These are phyloP conservation scores for Balaeniceps rex DNA, from an alignment of 2,113 vertebrate genomes.

Conservation along the genomic window DNA sequence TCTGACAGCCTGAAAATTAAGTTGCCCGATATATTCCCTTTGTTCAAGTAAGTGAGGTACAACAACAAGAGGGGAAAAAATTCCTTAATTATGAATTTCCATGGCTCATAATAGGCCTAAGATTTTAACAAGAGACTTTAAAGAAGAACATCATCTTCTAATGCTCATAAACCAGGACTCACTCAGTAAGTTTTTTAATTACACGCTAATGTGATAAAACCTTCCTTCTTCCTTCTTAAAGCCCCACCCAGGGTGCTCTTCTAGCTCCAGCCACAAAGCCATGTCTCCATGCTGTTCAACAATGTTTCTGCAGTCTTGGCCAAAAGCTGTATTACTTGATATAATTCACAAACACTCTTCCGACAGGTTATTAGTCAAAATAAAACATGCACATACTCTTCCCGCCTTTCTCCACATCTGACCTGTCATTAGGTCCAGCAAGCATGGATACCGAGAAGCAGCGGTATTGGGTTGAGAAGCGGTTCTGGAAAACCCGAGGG, in stretches of 20 bases:
- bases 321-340: background rate
- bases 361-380: constrained; percentile 51
- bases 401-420: constrained; percentile 98
- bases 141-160: too few relatives aligned
- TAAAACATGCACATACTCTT: constrained; percentile 87
- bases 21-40: background rate
- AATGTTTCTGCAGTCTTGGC: background rate
- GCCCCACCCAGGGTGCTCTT: background rate
- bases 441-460: constrained; percentile 99
- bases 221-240: background rate
- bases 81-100: background rate
- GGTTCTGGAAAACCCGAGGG: constrained; percentile 92
- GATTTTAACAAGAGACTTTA: background rate
- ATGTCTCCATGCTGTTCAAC: background rate
- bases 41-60: background rate
- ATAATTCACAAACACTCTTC: background rate
- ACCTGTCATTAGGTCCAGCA: constrained; percentile 96
- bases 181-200: background rate
- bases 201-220: accelerated
- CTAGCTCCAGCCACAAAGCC: background rate
- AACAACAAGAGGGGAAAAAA: background rate
- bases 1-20: background rate
- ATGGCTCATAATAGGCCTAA: accelerated
- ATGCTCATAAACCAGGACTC: background rate
- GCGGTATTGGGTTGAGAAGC: constrained; percentile 97